These are phyloP conservation scores for Pyrgilauda ruficollis DNA, from an alignment of 2,113 vertebrate species.

Conservation along the genomic window DNA sequence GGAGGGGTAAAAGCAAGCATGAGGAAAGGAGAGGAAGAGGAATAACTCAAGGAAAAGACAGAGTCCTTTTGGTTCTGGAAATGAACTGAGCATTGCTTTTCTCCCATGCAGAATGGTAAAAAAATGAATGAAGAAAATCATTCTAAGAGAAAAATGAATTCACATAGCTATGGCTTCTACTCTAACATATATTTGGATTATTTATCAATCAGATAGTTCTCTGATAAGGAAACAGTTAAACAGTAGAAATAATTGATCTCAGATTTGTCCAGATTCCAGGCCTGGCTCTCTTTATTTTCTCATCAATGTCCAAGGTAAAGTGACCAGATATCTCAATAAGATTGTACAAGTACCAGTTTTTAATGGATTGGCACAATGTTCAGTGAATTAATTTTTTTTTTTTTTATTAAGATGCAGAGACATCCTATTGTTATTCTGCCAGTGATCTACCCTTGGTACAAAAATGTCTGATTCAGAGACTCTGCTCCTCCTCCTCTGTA, in stretches of 20 bases:
- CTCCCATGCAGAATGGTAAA: not conserved
- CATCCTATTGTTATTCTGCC: not conserved
- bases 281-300: not conserved
- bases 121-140: not conserved
- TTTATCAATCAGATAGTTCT: not conserved
- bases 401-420: not conserved
- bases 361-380: slow-evolving; percentile 19
- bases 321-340: slow-evolving; percentile 52
- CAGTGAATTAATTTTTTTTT: not conserved
- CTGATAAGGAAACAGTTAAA: not conserved
- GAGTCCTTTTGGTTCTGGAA: slow-evolving; percentile 2
- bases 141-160: not conserved
- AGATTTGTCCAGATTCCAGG: not conserved
- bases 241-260: not conserved
- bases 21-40: not conserved
- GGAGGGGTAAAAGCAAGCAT: not conserved
- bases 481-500: slow-evolving; percentile 7
- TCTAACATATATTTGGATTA: not conserved
- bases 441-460: not conserved
- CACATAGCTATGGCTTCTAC: not conserved
- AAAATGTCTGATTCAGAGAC: slow-evolving; percentile 7
- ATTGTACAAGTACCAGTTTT: not conserved
- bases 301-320: not conserved
- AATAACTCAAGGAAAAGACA: slow-evolving; percentile 4
- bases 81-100: slow-evolving; percentile 9